Percentiles rank a stretch among this genome's conserved stretches.
Evolutionary conservation across 92 coral and sea anemone genomes (phyloP).

Genomic region (Galaxea fascicularis): DNA sequence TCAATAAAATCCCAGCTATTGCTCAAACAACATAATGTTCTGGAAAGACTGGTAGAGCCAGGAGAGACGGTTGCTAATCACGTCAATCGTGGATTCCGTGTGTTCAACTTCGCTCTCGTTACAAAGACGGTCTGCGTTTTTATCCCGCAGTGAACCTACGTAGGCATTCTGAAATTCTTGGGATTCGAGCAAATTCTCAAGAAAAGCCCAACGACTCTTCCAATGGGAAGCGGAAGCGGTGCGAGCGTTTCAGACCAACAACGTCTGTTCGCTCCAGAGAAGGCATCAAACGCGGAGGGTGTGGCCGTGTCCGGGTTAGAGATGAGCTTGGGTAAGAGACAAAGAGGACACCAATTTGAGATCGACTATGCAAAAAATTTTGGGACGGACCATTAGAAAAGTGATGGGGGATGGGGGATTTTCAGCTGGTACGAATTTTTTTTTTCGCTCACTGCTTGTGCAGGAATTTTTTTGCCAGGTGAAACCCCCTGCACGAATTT

Average conservation of each 20-base stretch:
- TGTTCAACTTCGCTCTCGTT: constrained; percentile 84
- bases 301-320: constrained; percentile 91
- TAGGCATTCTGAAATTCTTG: constrained; percentile 80
- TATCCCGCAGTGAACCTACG: constrained; percentile 88
- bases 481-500: too few species aligned
- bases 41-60: constrained; percentile 87
- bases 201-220: constrained; percentile 86
- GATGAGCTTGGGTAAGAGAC: constrained; percentile 85
- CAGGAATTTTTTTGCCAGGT: too few species aligned
- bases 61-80: constrained; percentile 79
- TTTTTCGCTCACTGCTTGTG: too few species aligned
- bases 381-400: too few species aligned
- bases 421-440: too few species aligned
- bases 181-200: constrained; percentile 92
- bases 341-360: constrained; percentile 58
- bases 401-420: too few species aligned
- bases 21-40: constrained; percentile 53
- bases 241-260: constrained; percentile 86
- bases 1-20: constrained; percentile 69
- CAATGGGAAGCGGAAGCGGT: constrained; percentile 92
- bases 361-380: constrained; percentile 60
- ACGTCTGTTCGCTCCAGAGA: constrained; percentile 85
- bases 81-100: constrained; percentile 83
- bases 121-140: constrained; percentile 92
- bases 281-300: constrained; percentile 92